Percentiles rank a stretch among this genome's conserved stretches.
Evolutionary conservation across 2,113 vertebrate species (phyloP).

Genomic region (Amphiprion ocellaris): DNA sequence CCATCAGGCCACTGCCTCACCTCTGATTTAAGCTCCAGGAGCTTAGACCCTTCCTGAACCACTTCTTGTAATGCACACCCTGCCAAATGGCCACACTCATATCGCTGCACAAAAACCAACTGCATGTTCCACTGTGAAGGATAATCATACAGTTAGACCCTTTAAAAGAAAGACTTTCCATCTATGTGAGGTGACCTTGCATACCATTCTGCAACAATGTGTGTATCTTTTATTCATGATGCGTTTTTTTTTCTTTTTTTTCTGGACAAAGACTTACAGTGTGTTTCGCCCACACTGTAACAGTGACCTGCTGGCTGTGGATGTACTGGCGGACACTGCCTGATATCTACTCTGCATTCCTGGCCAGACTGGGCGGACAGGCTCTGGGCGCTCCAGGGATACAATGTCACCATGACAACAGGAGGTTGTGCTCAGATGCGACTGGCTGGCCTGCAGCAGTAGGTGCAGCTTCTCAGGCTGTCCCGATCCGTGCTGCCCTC

Average conservation of each 20-base stretch:
- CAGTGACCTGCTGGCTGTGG: constrained; percentile 46
- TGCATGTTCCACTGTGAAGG: constrained; percentile 22
- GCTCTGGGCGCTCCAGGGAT: constrained; percentile 62
- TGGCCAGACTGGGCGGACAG: constrained; percentile 81
- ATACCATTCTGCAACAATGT: constrained; percentile 20
- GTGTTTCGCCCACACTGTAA: constrained; percentile 26
- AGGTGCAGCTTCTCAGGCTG: constrained; percentile 85
- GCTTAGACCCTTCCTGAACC: constrained; percentile 1
- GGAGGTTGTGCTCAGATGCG: constrained; percentile 79
- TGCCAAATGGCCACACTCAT: constrained; percentile 5
- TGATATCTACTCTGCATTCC: constrained; percentile 79
- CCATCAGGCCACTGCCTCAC: constrained; percentile 18
- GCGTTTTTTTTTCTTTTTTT: constrained; percentile 13
- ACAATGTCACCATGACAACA: constrained; percentile 49
- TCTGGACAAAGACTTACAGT: constrained; percentile 19
- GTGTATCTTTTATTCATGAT: constrained; percentile 11
- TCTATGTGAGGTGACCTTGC: constrained; percentile 17
- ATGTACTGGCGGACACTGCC: constrained; percentile 63
- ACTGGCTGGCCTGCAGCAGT: constrained; percentile 87
- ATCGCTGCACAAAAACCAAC: constrained; percentile 13
- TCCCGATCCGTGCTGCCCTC: constrained; percentile 83
- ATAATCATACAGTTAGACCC: constrained; percentile 33
- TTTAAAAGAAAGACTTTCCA: constrained; percentile 3
- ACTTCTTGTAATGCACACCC: constrained; percentile 6
- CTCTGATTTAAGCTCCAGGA: constrained; percentile 34